Percentiles rank a stretch among this genome's conserved stretches.
Evolutionary conservation across 2,113 vertebrate species (phyloP).

Genomic region (Ceuthmochares aereus): DNA sequence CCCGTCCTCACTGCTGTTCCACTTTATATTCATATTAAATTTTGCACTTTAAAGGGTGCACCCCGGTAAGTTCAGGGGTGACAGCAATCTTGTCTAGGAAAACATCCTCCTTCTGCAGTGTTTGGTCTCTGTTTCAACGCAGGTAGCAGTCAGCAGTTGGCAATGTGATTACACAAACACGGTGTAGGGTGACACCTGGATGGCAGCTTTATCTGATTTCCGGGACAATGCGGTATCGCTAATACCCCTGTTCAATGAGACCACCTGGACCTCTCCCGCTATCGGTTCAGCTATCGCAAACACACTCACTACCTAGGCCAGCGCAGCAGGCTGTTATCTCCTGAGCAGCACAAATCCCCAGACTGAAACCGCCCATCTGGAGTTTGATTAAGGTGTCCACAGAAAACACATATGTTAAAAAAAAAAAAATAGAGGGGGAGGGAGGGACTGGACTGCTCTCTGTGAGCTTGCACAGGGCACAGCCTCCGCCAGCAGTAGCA

Average conservation of each 20-base stretch:
- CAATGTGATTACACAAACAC: not conserved
- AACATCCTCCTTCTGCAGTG: not conserved
- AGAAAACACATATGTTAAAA: not conserved
- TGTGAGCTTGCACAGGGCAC: not conserved
- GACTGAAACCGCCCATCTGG: slow-evolving; percentile 53
- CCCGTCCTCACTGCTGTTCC: not conserved
- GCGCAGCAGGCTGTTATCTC: slow-evolving; percentile 48
- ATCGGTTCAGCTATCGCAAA: slow-evolving; percentile 53
- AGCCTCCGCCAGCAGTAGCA: not conserved
- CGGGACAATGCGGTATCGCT: slow-evolving; percentile 31
- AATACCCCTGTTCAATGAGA: slow-evolving; percentile 36
- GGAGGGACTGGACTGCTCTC: not conserved
- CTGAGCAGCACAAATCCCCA: slow-evolving; percentile 21
- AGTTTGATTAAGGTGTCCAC: slow-evolving; percentile 20
- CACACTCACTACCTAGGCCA: not conserved
- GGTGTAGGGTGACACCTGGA: slow-evolving; percentile 54
- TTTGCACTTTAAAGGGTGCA: not conserved
- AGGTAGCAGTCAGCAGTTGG: not conserved
- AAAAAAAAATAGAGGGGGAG: not conserved
- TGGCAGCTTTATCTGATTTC: slow-evolving; percentile 12
- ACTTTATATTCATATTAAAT: not conserved
- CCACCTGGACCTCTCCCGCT: slow-evolving; percentile 41
- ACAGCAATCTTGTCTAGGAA: not conserved
- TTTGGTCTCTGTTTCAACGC: not conserved
- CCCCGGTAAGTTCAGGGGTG: not conserved